phyloP scores from a whole-genome alignment of 2,113 vertebrate species.

The Macroglossus sobrinus region DNA sequence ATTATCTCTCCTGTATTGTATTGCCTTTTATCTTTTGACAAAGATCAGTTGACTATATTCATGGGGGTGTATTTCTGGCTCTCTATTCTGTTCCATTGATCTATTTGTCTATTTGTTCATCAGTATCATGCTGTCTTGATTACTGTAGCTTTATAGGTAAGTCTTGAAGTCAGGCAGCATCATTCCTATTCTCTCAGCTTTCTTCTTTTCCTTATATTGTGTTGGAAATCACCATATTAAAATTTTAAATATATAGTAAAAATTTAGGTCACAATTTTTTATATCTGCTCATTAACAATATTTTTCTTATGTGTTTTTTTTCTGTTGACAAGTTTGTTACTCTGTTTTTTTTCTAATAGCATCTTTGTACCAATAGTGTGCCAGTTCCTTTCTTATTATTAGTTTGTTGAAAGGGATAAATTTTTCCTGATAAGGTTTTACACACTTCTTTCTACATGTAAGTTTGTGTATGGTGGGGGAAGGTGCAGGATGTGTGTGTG shows the following conservation, averaged over 20 bases:
- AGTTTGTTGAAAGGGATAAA: background rate
- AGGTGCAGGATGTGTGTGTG: background rate
- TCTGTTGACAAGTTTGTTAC: background rate
- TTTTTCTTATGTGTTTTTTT: conserved; percentile 1
- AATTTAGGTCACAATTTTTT: background rate
- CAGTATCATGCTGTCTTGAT: background rate
- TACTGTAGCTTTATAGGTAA: background rate
- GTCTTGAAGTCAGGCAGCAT: background rate
- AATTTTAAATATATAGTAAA: conserved; percentile 4
- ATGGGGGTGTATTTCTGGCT: background rate
- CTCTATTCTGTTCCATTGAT: background rate
- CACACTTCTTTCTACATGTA: background rate
- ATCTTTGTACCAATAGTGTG: background rate
- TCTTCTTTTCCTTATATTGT: background rate
- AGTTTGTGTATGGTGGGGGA: background rate
- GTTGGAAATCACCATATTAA: background rate
- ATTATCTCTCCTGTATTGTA: background rate
- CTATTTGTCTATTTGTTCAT: background rate
- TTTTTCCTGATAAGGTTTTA: background rate
- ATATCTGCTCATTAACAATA: background rate
- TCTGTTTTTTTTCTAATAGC: background rate
- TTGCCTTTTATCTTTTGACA: background rate
- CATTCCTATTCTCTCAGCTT: background rate
- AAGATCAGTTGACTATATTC: background rate
- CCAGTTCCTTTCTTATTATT: background rate